A percentile compares a stretch with the other conserved stretches of the same genome.
phyloP scores from a whole-genome alignment of 2,888 invertebrate genomes.

The Drosophila setosimentum region DNA sequence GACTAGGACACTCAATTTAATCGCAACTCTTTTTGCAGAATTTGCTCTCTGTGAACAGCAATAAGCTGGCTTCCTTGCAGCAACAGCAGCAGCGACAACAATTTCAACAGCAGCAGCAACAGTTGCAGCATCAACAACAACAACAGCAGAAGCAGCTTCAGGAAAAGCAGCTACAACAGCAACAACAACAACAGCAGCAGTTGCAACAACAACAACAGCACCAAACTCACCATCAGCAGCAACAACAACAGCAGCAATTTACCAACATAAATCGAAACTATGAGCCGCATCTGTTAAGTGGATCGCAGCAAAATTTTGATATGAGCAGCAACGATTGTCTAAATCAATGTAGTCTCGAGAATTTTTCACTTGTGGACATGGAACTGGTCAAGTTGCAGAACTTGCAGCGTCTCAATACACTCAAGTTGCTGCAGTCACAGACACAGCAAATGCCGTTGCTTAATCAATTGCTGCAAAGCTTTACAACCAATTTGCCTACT shows the following conservation, averaged over 20 bases:
- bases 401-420: slow-evolving; percentile 82
- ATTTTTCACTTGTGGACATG: slow-evolving; percentile 77
- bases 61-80: slow-evolving; percentile 65
- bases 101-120: slow-evolving; percentile 65
- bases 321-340: slow-evolving; percentile 51
- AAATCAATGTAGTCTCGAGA: slow-evolving; percentile 61
- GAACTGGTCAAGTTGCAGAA: slow-evolving; percentile 83
- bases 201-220: slow-evolving; percentile 29
- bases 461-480: slow-evolving; percentile 81
- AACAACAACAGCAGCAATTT: slow-evolving; percentile 59
- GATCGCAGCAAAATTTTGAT: slow-evolving; percentile 72
- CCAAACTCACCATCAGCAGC: slow-evolving; percentile 32
- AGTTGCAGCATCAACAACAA: slow-evolving; percentile 42
- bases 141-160: slow-evolving; percentile 59
- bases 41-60: slow-evolving; percentile 77
- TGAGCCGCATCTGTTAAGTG: slow-evolving; percentile 54
- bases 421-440: slow-evolving; percentile 82
- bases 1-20: neutral
- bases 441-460: slow-evolving; percentile 82
- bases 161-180: slow-evolving; percentile 24
- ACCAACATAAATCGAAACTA: slow-evolving; percentile 57
- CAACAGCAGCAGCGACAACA: slow-evolving; percentile 72
- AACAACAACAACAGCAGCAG: slow-evolving; percentile 46
- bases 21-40: slow-evolving; percentile 63
- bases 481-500: slow-evolving; percentile 68